A percentile compares a stretch with the other conserved stretches of the same genome.
phyloP scores from a whole-genome alignment of 1,140 invertebrate species.

The Eriosoma lanigerum region DNA sequence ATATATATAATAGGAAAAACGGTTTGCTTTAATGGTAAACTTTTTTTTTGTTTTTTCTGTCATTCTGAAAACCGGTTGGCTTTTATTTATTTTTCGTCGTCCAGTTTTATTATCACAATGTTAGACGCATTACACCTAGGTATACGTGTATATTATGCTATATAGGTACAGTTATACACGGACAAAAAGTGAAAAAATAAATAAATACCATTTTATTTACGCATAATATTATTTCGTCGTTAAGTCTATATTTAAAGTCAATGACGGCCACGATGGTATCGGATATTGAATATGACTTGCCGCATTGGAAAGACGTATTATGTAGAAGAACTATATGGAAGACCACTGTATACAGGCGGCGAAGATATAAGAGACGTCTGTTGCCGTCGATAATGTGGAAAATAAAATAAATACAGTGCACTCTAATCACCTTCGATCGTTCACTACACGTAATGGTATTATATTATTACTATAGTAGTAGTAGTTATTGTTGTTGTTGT shows the following conservation, averaged over 20 bases:
- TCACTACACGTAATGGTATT: not conserved
- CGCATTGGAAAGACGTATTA: not conserved
- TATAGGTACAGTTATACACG: too few species aligned
- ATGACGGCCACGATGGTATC: not conserved
- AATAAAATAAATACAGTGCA: constrained; percentile 7
- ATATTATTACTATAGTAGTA: too few species aligned
- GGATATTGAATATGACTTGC: too few species aligned
- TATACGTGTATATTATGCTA: too few species aligned
- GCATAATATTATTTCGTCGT: constrained; percentile 13
- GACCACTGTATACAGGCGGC: not conserved
- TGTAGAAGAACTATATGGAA: not conserved
- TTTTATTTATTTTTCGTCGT: not conserved
- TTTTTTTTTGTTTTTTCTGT: not conserved
- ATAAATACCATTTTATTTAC: too few species aligned
- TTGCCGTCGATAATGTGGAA: constrained; percentile 23
- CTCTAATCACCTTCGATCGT: constrained; percentile 16
- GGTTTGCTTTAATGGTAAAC: not conserved
- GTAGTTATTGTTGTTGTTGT: not conserved
- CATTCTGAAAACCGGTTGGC: not conserved
- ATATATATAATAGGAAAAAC: not conserved
- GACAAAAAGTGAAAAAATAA: too few species aligned
- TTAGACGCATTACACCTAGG: too few species aligned
- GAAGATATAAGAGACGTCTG: not conserved
- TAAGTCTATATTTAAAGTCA: constrained; percentile 25
- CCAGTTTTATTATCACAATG: constrained; percentile 2